A percentile compares a stretch with the other conserved stretches of the same genome.
Conservation (phyloP, 1,140 invertebrate genomes). For the Euura lappo region DNA sequence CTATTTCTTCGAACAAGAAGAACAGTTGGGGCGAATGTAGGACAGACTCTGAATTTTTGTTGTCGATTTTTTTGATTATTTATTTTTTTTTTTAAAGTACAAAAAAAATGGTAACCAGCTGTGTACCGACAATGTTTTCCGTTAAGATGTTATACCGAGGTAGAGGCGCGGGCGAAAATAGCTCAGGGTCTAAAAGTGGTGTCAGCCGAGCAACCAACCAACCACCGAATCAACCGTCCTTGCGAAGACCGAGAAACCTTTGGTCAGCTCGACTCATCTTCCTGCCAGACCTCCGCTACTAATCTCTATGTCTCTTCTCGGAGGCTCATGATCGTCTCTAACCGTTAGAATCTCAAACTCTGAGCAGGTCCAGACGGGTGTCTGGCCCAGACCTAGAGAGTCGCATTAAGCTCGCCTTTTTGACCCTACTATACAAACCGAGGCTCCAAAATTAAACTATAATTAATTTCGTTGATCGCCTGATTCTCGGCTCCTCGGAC, state of each 20-base stretch:
- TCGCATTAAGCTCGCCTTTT: not conserved
- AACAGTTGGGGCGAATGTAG: no score
- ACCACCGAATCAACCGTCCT: not conserved
- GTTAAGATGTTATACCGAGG: conserved; percentile 40
- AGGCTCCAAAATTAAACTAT: no score
- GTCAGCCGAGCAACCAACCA: conserved; percentile 37
- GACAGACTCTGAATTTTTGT: no score
- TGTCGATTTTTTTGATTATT: no score
- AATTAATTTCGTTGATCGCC: no score
- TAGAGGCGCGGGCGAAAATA: conserved; percentile 50
- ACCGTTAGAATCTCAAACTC: not conserved
- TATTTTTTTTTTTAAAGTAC: no score
- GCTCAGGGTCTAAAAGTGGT: conserved; percentile 54
- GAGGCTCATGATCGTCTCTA: no score
- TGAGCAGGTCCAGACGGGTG: not conserved
- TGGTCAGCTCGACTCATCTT: conserved; percentile 30
- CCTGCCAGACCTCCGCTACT: not conserved
- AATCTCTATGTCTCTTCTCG: not conserved
- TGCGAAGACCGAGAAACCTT: conserved; percentile 31
- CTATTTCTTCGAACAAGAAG: no score
- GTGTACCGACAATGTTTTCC: conserved; percentile 32
- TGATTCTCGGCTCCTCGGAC: no score
- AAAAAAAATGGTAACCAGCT: no score
- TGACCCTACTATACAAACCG: not conserved
- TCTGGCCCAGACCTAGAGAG: not conserved